Base-by-base conservation (phyloP, 2,113 vertebrate species). In the Tangachromis dhanisi region DNA sequence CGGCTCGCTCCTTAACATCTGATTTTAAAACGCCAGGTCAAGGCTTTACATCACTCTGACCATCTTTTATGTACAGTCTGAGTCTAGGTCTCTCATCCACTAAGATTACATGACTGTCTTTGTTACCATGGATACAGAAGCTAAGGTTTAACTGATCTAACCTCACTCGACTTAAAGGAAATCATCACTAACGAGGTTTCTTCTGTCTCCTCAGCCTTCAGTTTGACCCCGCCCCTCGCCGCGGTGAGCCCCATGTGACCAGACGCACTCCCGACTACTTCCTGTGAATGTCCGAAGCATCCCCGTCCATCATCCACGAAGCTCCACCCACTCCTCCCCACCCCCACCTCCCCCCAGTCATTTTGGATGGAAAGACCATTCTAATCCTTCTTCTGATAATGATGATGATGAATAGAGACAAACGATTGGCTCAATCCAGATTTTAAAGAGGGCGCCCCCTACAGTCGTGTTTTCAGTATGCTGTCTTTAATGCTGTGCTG, bases 201-300 rank as follows among this genome's bases (percentile, higher is more conserved):
- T 79, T 80, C 42, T 81, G 0, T 14, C 45, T 83, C 85, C 59
- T 11, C 94, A 94, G 96, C 93, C 93, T 96, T 86, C 96, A 96
- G 92, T 96, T 96, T 89, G 96, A 96, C 83, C 96, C 96, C 5
- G 96, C 96, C 84, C 96, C 96, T 13, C 95, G 96, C 86, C 96
- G 96, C 4, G 95, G 95, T 9, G 96, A 96, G 89, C 95, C 95
- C 82, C 95, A 96, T 1, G 95, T 96, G 94, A 96, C 95, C 92
- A 96, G 95, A 95, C 95, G 95, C 92, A 96, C 96, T 90, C 96
- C 95, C 4, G 95, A 96, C 94, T 96, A 96, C 94, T 96, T 96
- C 93, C 94, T 96, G 94, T 96, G 94, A 96, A 93, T 90, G 92
- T 93, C 93, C 91, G 86, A 88, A 85, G 88, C 86, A 45, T 71